Percentiles rank a stretch among this genome's conserved stretches.
These are phyloP conservation scores for Poecile montanus DNA, from an alignment of 2,797 vertebrate species.

Conservation along the genomic window DNA sequence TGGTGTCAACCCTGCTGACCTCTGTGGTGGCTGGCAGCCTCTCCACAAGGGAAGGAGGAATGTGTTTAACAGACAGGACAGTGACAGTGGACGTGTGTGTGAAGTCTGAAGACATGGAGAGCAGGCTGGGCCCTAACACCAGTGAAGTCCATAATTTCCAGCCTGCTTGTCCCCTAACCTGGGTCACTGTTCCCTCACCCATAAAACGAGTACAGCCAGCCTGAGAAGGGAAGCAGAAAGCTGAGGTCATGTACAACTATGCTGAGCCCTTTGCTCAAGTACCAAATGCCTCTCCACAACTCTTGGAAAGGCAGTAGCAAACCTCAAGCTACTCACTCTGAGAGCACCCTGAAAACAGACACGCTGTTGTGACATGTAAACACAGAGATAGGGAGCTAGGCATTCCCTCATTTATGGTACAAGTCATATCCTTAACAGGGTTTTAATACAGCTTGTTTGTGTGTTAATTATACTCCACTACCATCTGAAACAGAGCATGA, in stretches of 20 bases:
- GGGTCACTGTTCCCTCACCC: background rate
- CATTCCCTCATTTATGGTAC: conserved; percentile 41
- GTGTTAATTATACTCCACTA: conserved; percentile 70
- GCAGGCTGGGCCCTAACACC: background rate
- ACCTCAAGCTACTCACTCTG: background rate
- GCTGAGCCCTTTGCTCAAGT: background rate
- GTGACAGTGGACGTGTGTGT: accelerated
- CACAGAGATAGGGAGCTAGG: background rate
- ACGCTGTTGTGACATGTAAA: background rate
- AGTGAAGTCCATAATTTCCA: background rate
- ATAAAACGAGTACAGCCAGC: background rate
- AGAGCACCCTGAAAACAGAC: background rate
- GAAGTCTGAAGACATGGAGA: background rate
- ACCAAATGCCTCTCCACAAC: background rate
- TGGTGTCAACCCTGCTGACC: background rate
- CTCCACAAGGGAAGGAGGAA: background rate
- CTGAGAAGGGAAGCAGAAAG: background rate
- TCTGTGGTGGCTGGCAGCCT: background rate
- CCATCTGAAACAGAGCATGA: conserved; percentile 69
- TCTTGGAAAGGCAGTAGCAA: background rate
- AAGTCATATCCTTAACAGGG: conserved; percentile 54
- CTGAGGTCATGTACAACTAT: background rate
- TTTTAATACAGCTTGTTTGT: conserved; percentile 63
- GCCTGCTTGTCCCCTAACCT: background rate
- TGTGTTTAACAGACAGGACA: background rate